Base-by-base conservation (phyloP, 2,888 invertebrate species). In the Ochropleura leucogaster region DNA sequence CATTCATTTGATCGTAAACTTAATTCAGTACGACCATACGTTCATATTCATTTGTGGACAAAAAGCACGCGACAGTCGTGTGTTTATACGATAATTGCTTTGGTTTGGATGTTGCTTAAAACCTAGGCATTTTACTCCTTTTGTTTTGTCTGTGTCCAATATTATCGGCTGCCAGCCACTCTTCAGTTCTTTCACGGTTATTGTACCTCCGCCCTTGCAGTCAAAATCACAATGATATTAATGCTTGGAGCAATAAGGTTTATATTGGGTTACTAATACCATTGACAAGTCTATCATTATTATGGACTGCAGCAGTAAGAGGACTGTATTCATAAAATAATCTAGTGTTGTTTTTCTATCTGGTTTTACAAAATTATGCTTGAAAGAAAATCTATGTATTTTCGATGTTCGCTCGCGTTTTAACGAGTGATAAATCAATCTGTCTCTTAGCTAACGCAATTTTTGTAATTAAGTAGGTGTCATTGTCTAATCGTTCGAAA, bases 401-500 rank as follows among this genome's bases (percentile, higher is more conserved):
- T 75, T 71, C 68, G 67, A 74, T 72, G 57, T 75, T 80, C 55
- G 70, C 85, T 90, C 90, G 90, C 83, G 90, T 90, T 91, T 89
- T 91, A 91, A 90, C 88, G 90, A 88, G 88, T 79, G 75, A 62
- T 76, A 72, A 62, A 71, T 72, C 68, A 67, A 68, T 69, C 63
- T 69, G 72, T 65, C 66, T 83, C 64, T 76, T 82, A 81, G 59
- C 60, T 80, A 74, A 72, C 64, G 78, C 72, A 77, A 75, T 76
- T 72, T 71, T 83, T 79, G 44, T 71, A 75, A 60, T 73, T 83
- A 77, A 49, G 79, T 87, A 84, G 79, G 57, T 83, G 70, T 87
- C 78, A 82, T 82, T 87, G 81, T 88, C 72, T 77, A 77, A 84
- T 84, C 82, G 79, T 85, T 82, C 84, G 82, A 80, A 83, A 84